Evolutionary conservation across 2,797 vertebrate species (phyloP).

Genomic region (Schizopygopsis malacanthus): DNA sequence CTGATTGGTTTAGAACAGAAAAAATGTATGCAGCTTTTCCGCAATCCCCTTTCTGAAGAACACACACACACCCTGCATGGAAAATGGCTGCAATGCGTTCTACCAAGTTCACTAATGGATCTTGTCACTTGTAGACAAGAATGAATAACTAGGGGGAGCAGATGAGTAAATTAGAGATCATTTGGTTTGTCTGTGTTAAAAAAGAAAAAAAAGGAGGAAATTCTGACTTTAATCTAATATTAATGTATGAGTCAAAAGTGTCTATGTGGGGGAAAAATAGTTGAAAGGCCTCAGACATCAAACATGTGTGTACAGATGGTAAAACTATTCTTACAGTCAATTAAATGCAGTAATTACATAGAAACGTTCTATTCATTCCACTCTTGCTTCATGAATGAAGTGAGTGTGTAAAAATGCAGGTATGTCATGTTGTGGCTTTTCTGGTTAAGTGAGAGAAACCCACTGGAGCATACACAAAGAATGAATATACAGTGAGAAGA

Average conservation of each 20-base stretch:
- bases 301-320: neutral
- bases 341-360: neutral
- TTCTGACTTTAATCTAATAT: neutral
- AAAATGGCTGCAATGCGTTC: conserved; percentile 57
- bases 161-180: conserved; percentile 32
- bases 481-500: neutral
- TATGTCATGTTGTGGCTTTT: conserved; percentile 24
- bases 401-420: neutral
- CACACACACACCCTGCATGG: conserved; percentile 26
- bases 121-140: neutral
- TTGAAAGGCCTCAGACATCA: neutral
- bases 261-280: neutral
- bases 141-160: conserved; percentile 31
- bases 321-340: neutral
- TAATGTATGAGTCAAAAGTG: neutral
- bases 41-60: conserved; percentile 45
- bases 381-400: neutral
- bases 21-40: conserved; percentile 51
- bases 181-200: neutral
- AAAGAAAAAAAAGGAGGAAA: neutral
- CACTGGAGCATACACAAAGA: neutral
- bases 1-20: conserved; percentile 71
- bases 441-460: neutral
- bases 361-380: neutral
- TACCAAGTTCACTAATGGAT: neutral